Percentiles rank a stretch among this genome's conserved stretches.
phyloP scores from a whole-genome alignment of 2,113 vertebrate genomes.

The Azemiops feae region DNA sequence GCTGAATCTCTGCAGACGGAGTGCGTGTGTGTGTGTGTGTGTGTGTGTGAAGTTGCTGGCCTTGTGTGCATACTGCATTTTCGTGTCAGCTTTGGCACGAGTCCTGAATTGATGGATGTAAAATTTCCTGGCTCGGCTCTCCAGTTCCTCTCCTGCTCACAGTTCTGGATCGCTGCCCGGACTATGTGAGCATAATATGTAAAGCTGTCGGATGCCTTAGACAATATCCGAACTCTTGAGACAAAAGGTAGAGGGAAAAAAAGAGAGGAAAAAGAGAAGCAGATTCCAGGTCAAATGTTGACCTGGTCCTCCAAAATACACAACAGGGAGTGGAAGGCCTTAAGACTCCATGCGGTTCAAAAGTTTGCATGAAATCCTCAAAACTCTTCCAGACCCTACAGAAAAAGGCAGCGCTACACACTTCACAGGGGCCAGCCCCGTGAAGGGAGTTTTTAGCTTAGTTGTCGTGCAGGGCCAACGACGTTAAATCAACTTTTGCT shows the following conservation, averaged over 20 bases:
- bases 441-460: background rate
- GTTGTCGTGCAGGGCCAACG: background rate
- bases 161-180: conserved; percentile 43
- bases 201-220: background rate
- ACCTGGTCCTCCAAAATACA: background rate
- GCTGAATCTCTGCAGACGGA: background rate
- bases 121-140: conserved; percentile 58
- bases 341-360: background rate
- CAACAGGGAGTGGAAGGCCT: background rate
- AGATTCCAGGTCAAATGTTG: conserved; percentile 9
- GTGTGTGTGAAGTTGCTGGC: background rate
- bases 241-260: conserved; percentile 29
- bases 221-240: conserved; percentile 28
- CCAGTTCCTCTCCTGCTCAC: conserved; percentile 45
- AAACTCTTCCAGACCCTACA: background rate
- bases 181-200: background rate
- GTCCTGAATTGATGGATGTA: conserved; percentile 41
- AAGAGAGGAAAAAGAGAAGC: conserved; percentile 31
- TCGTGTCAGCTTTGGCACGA: conserved; percentile 43
- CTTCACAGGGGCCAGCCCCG: background rate
- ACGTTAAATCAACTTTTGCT: background rate
- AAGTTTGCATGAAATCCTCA: background rate
- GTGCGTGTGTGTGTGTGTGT: background rate
- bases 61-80: conserved; percentile 24
- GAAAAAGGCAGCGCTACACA: background rate